A percentile compares a stretch with the other conserved stretches of the same genome.
These are phyloP conservation scores for Noctuana brunneofusca DNA, from an alignment of 2,888 invertebrate genomes.

Conservation along the genomic window DNA sequence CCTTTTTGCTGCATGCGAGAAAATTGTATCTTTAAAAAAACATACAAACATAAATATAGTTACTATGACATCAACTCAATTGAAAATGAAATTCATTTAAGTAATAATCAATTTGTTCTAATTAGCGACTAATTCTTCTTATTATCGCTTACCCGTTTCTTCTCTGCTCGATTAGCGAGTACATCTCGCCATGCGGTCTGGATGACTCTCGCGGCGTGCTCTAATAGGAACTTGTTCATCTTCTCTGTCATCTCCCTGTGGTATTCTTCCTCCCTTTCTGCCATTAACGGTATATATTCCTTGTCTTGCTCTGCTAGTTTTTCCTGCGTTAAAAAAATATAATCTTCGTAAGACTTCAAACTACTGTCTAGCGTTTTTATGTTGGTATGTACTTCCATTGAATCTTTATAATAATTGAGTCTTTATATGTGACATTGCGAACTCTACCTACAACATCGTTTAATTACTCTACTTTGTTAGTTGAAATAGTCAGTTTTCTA, in stretches of 20 bases:
- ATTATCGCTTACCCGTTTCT: slow-evolving; percentile 60
- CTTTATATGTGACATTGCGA: too few relatives aligned
- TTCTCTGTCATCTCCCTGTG: slow-evolving; percentile 78
- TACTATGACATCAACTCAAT: background rate
- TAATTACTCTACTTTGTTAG: too few relatives aligned
- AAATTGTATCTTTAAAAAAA: slow-evolving; percentile 22
- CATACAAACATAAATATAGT: background rate
- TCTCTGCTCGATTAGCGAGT: slow-evolving; percentile 65
- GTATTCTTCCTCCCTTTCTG: slow-evolving; percentile 82
- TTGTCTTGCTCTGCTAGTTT: slow-evolving; percentile 79
- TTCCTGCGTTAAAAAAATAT: slow-evolving; percentile 46
- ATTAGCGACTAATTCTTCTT: background rate
- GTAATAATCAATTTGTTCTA: background rate
- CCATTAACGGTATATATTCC: slow-evolving; percentile 80
- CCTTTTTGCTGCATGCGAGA: slow-evolving; percentile 68
- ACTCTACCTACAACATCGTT: too few relatives aligned
- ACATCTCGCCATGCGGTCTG: slow-evolving; percentile 71
- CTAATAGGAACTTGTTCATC: slow-evolving; percentile 68
- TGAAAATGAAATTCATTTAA: background rate
- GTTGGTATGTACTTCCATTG: too few relatives aligned
- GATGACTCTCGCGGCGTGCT: slow-evolving; percentile 72
- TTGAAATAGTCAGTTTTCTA: too few relatives aligned
- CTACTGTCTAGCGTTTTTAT: too few relatives aligned
- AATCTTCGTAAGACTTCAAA: background rate
- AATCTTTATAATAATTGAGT: too few relatives aligned